A percentile compares a stretch with the other conserved stretches of the same genome.
Evolutionary conservation across 1,140 invertebrate genomes (phyloP).

Genomic region (Panagrolaimus sp.): DNA sequence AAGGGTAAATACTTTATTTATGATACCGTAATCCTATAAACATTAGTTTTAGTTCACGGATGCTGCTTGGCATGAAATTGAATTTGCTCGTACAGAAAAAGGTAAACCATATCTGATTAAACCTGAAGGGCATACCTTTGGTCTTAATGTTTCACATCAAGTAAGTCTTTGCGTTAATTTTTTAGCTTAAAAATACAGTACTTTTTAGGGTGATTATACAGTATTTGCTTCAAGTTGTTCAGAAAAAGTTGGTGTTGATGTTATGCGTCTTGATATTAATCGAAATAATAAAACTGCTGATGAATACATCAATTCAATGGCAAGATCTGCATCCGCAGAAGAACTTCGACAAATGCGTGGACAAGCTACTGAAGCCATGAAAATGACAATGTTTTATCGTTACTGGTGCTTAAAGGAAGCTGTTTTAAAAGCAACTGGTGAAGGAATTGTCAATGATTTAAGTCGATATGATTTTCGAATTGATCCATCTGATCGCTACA

Average conservation of each 20-base stretch:
- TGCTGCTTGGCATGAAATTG: slow-evolving; percentile 42
- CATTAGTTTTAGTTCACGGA: slow-evolving; percentile 43
- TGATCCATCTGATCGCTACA: slow-evolving; percentile 44
- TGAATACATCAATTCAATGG: slow-evolving; percentile 58
- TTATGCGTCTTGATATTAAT: slow-evolving; percentile 54
- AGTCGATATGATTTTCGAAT: slow-evolving; percentile 53
- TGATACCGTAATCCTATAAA: background rate
- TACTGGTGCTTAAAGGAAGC: slow-evolving; percentile 58
- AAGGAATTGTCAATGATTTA: slow-evolving; percentile 54
- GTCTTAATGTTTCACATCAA: slow-evolving; percentile 55
- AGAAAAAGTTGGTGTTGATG: slow-evolving; percentile 50
- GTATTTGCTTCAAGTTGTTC: slow-evolving; percentile 55
- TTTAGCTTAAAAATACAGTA: background rate
- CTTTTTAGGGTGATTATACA: slow-evolving; percentile 53
- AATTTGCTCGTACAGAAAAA: slow-evolving; percentile 48
- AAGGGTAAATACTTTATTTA: background rate
- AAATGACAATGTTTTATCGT: slow-evolving; percentile 57
- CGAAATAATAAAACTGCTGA: slow-evolving; percentile 57
- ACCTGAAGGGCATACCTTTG: slow-evolving; percentile 41
- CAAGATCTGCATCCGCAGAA: slow-evolving; percentile 50
- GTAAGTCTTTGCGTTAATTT: slow-evolving; percentile 20
- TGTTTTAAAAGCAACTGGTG: slow-evolving; percentile 53
- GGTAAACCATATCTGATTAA: slow-evolving; percentile 51
- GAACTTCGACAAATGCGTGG: slow-evolving; percentile 49
- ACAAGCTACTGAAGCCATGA: slow-evolving; percentile 57